phyloP scores from a whole-genome alignment of 2,888 invertebrate genomes.

The Ctena decussata region DNA sequence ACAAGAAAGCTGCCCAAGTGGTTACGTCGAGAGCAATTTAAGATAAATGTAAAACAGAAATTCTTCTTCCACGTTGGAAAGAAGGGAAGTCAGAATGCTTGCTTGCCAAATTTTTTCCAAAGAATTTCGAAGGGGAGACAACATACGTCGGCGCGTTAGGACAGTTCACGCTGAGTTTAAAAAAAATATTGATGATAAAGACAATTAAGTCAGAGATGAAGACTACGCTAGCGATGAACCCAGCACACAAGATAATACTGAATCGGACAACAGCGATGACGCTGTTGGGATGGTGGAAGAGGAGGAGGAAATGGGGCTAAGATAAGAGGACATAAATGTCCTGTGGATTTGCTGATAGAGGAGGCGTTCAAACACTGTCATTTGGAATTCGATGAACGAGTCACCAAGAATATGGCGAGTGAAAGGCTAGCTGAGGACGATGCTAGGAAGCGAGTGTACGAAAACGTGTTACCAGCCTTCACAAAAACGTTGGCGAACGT shows the following conservation, averaged over 20 bases:
- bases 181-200: not conserved
- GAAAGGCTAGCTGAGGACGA: not conserved
- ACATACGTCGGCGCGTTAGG: not conserved
- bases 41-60: no score
- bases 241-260: not conserved
- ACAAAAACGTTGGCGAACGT: not conserved
- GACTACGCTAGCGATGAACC: not conserved
- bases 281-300: not conserved
- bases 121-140: not conserved
- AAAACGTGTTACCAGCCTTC: not conserved
- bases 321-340: not conserved
- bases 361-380: not conserved
- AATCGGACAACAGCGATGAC: not conserved
- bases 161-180: not conserved
- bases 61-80: no score
- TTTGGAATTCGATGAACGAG: not conserved
- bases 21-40: no score
- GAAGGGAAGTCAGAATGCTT: not conserved
- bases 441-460: not conserved
- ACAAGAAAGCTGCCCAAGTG: no score
- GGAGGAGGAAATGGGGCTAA: not conserved
- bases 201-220: not conserved
- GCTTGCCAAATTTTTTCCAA: not conserved
- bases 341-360: not conserved
- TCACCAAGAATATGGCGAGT: not conserved